phyloP scores from a whole-genome alignment of 2,888 invertebrate genomes.

The Anagyrus pseudococci region DNA sequence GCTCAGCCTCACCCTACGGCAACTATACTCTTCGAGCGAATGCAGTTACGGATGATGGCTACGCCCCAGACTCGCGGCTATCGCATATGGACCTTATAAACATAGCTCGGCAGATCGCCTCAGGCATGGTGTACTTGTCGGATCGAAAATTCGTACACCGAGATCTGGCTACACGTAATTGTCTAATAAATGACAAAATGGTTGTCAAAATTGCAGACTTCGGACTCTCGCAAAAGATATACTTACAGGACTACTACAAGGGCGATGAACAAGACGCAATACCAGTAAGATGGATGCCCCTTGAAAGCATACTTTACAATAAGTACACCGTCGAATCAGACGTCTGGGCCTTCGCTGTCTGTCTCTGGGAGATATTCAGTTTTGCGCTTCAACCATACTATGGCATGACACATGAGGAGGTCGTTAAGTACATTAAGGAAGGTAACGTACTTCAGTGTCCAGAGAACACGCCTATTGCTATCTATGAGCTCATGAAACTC shows the following conservation, averaged over 20 bases:
- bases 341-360: slow-evolving; percentile 97
- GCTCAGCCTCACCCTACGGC: slow-evolving; percentile 82
- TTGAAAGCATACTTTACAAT: slow-evolving; percentile 95
- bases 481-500: slow-evolving; percentile 91
- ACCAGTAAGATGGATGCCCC: slow-evolving; percentile 97
- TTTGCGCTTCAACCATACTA: slow-evolving; percentile 96
- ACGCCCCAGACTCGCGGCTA: slow-evolving; percentile 72
- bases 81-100: slow-evolving; percentile 82
- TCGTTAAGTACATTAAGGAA: slow-evolving; percentile 91
- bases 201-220: slow-evolving; percentile 97
- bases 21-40: slow-evolving; percentile 74
- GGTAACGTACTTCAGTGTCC: slow-evolving; percentile 91
- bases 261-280: slow-evolving; percentile 95
- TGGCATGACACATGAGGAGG: slow-evolving; percentile 97
- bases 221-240: slow-evolving; percentile 94
- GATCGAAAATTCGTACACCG: slow-evolving; percentile 95
- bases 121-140: slow-evolving; percentile 94
- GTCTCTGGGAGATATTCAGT: slow-evolving; percentile 96
- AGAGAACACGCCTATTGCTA: slow-evolving; percentile 84
- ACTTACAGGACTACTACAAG: slow-evolving; percentile 93
- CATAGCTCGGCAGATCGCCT: slow-evolving; percentile 87
- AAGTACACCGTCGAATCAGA: slow-evolving; percentile 96
- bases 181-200: slow-evolving; percentile 92
- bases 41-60: slow-evolving; percentile 68
- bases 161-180: slow-evolving; percentile 94